phyloP scores from a whole-genome alignment of 2,797 vertebrate species.

The Darevskia nairensis region DNA sequence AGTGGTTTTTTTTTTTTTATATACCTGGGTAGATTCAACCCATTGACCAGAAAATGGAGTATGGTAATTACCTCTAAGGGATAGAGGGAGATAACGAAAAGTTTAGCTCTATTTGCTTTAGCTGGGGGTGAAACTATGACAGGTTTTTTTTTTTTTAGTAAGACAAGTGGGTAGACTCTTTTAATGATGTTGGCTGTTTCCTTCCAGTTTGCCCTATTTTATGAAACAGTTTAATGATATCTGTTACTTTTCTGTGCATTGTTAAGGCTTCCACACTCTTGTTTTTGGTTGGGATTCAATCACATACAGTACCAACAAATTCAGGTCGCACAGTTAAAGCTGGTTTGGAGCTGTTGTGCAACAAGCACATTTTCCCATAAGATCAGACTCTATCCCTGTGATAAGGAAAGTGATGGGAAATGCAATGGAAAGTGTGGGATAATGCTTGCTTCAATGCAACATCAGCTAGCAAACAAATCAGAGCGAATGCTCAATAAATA shows the following conservation, averaged over 20 bases:
- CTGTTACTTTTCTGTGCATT: background rate
- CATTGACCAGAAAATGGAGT: background rate
- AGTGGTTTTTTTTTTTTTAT: too few species aligned
- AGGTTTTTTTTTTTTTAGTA: background rate
- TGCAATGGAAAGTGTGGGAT: too few species aligned
- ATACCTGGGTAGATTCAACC: background rate
- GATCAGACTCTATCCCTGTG: too few species aligned
- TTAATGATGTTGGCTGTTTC: conserved; percentile 11
- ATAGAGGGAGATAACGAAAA: background rate
- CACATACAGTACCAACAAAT: too few species aligned
- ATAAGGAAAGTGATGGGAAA: too few species aligned
- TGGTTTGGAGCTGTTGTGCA: too few species aligned
- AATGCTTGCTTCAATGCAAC: too few species aligned
- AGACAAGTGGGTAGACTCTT: background rate
- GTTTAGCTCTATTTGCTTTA: background rate
- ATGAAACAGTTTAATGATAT: conserved; percentile 4
- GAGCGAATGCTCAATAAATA: too few species aligned
- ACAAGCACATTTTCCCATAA: too few species aligned
- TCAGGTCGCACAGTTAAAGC: too few species aligned
- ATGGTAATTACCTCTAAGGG: background rate
- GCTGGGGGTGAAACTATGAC: background rate
- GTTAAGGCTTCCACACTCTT: background rate
- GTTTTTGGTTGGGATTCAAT: too few species aligned
- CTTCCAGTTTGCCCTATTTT: background rate
- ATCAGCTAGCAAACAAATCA: too few species aligned